Percentiles rank a stretch among this genome's conserved stretches.
Evolutionary conservation across 1,140 invertebrate genomes (phyloP).

Genomic region (Zaprionus gabonicus): DNA sequence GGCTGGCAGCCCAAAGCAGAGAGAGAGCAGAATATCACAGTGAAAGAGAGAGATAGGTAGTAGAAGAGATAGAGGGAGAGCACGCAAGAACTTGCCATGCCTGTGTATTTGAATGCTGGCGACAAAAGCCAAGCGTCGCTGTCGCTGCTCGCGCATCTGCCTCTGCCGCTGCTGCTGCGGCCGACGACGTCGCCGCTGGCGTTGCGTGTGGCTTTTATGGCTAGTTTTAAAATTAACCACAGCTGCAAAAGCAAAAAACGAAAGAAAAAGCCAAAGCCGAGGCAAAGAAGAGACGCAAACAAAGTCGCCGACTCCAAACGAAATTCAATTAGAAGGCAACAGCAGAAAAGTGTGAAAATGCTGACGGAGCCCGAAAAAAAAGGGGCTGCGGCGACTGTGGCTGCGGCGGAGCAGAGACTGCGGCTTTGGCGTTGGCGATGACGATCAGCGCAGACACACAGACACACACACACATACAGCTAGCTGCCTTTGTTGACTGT

Average conservation of each 20-base stretch:
- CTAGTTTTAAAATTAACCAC: conserved; percentile 81
- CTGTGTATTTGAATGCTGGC: conserved; percentile 58
- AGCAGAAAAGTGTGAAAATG: conserved; percentile 74
- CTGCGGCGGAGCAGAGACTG: conserved; percentile 27
- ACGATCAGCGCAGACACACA: conserved; percentile 39
- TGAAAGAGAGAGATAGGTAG: conserved; percentile 13
- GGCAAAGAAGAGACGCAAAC: conserved; percentile 50
- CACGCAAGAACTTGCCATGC: conserved; percentile 44
- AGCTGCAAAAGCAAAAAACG: conserved; percentile 39
- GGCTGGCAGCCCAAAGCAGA: conserved; percentile 48
- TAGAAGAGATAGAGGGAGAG: conserved; percentile 23
- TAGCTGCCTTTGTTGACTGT: conserved; percentile 62
- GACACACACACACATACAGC: conserved; percentile 12
- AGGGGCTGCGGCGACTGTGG: conserved; percentile 18
- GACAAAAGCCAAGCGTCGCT: conserved; percentile 54
- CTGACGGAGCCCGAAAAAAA: conserved; percentile 57
- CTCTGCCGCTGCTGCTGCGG: conserved; percentile 25
- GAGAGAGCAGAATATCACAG: conserved; percentile 18
- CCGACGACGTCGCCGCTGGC: conserved; percentile 10
- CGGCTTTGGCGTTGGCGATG: conserved; percentile 42
- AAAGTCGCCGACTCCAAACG: conserved; percentile 64
- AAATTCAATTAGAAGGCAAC: conserved; percentile 80
- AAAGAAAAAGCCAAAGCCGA: conserved; percentile 46
- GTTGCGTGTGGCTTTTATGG: conserved; percentile 74
- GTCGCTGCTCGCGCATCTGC: conserved; percentile 4